Conservation (phyloP, 37 sponge, comb jelly and placozoan genomes). For the Bolinopsis microptera region DNA sequence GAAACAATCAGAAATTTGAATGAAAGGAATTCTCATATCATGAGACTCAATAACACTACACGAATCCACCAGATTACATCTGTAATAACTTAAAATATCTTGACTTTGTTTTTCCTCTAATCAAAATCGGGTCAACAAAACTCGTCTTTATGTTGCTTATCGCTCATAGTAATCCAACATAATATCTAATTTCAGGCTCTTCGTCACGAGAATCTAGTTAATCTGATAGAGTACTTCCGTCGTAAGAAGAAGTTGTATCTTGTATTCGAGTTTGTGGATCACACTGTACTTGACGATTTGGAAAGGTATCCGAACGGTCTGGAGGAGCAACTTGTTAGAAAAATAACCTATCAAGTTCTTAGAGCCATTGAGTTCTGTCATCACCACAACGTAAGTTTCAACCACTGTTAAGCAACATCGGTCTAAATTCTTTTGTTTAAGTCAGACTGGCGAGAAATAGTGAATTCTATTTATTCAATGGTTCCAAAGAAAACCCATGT, state of each 20-base stretch:
- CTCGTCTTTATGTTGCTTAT: too few relatives aligned
- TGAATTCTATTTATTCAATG: too few relatives aligned
- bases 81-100: too few relatives aligned
- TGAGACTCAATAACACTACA: too few relatives aligned
- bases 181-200: conserved; percentile 79
- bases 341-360: conserved; percentile 90
- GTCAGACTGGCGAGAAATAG: background rate
- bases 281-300: conserved; percentile 94
- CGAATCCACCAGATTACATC: too few relatives aligned
- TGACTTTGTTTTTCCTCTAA: too few relatives aligned
- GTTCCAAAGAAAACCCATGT: too few relatives aligned
- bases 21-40: too few relatives aligned
- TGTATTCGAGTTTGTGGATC: conserved; percentile 98
- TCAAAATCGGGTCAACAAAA: too few relatives aligned
- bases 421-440: background rate
- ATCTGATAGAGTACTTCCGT: conserved; percentile 90
- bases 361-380: conserved; percentile 96
- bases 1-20: too few relatives aligned
- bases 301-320: conserved; percentile 88
- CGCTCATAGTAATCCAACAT: too few relatives aligned
- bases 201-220: conserved; percentile 95
- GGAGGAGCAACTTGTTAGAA: conserved; percentile 75
- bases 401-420: background rate
- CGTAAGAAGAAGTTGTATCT: conserved; percentile 92
- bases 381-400: conserved; percentile 76